These are phyloP conservation scores for Thalassoma bifasciatum DNA, from an alignment of 2,113 vertebrate species.

Conservation along the genomic window DNA sequence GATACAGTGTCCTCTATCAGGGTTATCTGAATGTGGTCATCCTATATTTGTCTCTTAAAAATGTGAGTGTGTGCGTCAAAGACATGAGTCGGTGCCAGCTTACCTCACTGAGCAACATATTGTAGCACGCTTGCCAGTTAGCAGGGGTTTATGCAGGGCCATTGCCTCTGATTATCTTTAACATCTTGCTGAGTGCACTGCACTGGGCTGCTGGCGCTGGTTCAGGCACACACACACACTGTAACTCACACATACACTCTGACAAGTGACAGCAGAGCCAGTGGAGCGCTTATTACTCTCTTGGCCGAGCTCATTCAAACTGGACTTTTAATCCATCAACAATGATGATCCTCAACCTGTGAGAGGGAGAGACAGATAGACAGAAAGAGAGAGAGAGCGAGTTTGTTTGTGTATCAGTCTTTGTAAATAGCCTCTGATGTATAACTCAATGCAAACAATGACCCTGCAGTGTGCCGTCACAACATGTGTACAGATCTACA, in stretches of 20 bases:
- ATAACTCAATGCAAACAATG: background rate
- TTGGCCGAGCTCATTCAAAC: slow-evolving; percentile 37
- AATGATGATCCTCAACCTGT: slow-evolving; percentile 29
- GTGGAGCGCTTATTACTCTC: slow-evolving; percentile 39
- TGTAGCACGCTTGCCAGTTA: slow-evolving; percentile 49
- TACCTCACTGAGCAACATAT: slow-evolving; percentile 57
- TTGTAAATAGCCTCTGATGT: background rate
- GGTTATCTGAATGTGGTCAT: too few relatives aligned
- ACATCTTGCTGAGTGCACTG: slow-evolving; percentile 65
- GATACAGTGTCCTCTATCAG: too few relatives aligned
- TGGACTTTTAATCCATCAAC: slow-evolving; percentile 57
- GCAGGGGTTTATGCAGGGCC: slow-evolving; percentile 47
- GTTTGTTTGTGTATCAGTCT: background rate
- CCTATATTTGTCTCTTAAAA: too few relatives aligned
- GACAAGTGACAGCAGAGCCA: slow-evolving; percentile 33
- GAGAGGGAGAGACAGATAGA: background rate
- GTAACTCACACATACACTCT: slow-evolving; percentile 10
- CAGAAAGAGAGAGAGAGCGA: background rate
- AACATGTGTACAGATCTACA: background rate
- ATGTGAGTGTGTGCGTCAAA: background rate
- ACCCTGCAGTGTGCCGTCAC: background rate
- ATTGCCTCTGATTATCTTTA: slow-evolving; percentile 69
- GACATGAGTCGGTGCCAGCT: slow-evolving; percentile 18
- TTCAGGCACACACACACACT: slow-evolving; percentile 9
- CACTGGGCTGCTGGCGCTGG: slow-evolving; percentile 28